Evolutionary conservation across 2,888 invertebrate genomes (phyloP).

Genomic region (Phlogophora meticulosa): DNA sequence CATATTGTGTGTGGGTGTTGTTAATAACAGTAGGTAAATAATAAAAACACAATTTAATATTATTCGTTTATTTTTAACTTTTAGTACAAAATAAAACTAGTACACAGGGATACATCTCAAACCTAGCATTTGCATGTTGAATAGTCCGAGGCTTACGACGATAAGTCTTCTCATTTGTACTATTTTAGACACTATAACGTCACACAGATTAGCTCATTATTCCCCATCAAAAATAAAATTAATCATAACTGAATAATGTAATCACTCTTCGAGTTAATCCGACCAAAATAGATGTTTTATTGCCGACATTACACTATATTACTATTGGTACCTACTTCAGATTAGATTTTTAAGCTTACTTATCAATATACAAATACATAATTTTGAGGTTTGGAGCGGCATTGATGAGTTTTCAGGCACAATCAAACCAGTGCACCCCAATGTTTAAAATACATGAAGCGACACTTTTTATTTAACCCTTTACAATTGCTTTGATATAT

Average conservation of each 20-base stretch:
- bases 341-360: slow-evolving; percentile 82
- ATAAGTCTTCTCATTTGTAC: slow-evolving; percentile 92
- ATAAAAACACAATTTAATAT: slow-evolving; percentile 70
- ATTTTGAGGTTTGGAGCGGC: slow-evolving; percentile 91
- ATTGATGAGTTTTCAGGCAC: slow-evolving; percentile 90
- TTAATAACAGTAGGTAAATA: slow-evolving; percentile 28
- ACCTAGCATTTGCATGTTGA: slow-evolving; percentile 91
- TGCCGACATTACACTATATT: slow-evolving; percentile 82
- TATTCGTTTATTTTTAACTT: slow-evolving; percentile 91
- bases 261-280: slow-evolving; percentile 88
- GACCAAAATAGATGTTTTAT: slow-evolving; percentile 77
- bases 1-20: not conserved
- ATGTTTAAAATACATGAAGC: slow-evolving; percentile 86
- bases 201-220: slow-evolving; percentile 89
- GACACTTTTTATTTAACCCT: slow-evolving; percentile 60
- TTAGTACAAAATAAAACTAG: slow-evolving; percentile 92
- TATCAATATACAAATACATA: slow-evolving; percentile 85
- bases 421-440: slow-evolving; percentile 89
- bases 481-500: slow-evolving; percentile 12
- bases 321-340: slow-evolving; percentile 82
- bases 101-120: slow-evolving; percentile 92
- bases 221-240: slow-evolving; percentile 87
- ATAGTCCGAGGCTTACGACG: slow-evolving; percentile 91
- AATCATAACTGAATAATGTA: slow-evolving; percentile 90
- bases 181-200: slow-evolving; percentile 91